Percentiles rank a stretch among this genome's conserved stretches.
Conservation (phyloP, 2,113 vertebrate genomes). For the Collichthys lucidus region DNA sequence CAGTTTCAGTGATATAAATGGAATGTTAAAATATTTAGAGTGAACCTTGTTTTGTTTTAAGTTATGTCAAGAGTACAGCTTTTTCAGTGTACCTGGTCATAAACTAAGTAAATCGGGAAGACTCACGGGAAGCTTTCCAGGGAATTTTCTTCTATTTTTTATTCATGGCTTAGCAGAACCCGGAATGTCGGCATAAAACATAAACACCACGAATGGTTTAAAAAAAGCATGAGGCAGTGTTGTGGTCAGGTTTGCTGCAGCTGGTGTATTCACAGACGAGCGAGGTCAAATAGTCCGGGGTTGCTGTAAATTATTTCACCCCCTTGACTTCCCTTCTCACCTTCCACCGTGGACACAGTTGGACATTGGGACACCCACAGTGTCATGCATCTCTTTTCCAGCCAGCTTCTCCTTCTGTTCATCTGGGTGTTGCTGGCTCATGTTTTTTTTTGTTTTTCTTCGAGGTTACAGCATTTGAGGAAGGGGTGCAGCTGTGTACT, state of each 20-base stretch:
- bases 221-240: conserved; percentile 23
- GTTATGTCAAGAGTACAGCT: neutral
- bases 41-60: neutral
- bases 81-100: neutral
- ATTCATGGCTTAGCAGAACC: neutral
- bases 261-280: conserved; percentile 17
- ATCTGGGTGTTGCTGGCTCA: neutral
- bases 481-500: conserved; percentile 31
- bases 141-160: neutral
- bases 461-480: conserved; percentile 45
- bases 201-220: conserved; percentile 4
- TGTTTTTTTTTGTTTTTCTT: conserved; percentile 11
- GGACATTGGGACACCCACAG: conserved; percentile 25
- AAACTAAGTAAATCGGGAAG: conserved; percentile 4
- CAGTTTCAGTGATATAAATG: neutral
- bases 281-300: conserved; percentile 14
- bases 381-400: conserved; percentile 7
- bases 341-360: conserved; percentile 6
- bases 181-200: neutral
- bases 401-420: conserved; percentile 26
- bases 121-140: neutral
- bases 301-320: conserved; percentile 33
- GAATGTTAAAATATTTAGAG: neutral
- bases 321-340: conserved; percentile 28
- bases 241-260: conserved; percentile 26